Percentiles rank a stretch among this genome's conserved stretches.
phyloP scores from a whole-genome alignment of 1,140 invertebrate genomes.

The Patella vulgata region DNA sequence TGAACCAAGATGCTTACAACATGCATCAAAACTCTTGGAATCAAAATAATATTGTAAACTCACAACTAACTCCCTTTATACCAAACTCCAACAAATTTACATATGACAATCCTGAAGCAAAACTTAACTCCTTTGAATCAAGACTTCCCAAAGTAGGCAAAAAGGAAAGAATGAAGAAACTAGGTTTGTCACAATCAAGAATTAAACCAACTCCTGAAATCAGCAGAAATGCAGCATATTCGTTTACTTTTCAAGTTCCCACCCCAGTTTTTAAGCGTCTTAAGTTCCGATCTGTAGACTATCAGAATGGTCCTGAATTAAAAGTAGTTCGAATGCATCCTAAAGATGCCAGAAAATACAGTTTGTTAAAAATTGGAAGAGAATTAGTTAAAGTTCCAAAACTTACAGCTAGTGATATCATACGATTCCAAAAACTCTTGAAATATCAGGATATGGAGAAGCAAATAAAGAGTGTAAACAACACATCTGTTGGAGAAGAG shows the following conservation, averaged over 20 bases:
- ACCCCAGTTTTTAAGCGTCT: conserved; percentile 55
- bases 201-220: conserved; percentile 1
- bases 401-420: conserved; percentile 34
- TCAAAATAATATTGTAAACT: not conserved
- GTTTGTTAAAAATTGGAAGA: conserved; percentile 58
- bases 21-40: conserved; percentile 12
- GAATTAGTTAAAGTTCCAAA: conserved; percentile 50
- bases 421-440: conserved; percentile 13
- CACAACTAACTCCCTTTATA: not conserved
- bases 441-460: not conserved
- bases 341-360: conserved; percentile 60
- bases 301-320: conserved; percentile 18
- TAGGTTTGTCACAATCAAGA: conserved; percentile 8
- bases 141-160: conserved; percentile 16
- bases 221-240: conserved; percentile 37
- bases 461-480: not conserved
- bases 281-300: conserved; percentile 33
- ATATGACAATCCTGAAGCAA: not conserved
- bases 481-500: not conserved
- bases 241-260: conserved; percentile 58
- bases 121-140: not conserved
- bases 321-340: conserved; percentile 59
- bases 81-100: no score
- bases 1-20: conserved; percentile 18
- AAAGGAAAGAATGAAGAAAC: conserved; percentile 27